Conservation (phyloP, 2,113 vertebrate species). For the Mixornis gularis region DNA sequence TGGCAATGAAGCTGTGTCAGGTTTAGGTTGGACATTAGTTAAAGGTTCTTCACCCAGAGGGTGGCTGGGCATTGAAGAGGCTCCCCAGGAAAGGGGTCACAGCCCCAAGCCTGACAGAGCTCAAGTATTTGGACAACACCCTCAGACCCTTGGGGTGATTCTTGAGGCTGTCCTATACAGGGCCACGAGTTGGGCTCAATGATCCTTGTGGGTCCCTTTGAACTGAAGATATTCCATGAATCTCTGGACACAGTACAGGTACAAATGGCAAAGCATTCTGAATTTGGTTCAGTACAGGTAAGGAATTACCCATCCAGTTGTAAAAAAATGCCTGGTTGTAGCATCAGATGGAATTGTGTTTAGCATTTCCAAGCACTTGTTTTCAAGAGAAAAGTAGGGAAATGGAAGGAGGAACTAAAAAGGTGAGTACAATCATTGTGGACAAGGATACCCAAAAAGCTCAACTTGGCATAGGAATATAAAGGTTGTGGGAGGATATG, state of each 20-base stretch:
- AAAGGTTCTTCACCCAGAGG: background rate
- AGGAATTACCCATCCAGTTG: background rate
- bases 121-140: background rate
- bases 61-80: background rate
- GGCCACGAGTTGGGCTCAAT: accelerated
- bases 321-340: background rate
- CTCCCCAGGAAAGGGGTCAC: background rate
- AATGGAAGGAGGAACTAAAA: background rate
- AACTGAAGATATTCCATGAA: background rate
- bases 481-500: background rate
- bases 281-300: background rate
- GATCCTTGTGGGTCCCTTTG: background rate
- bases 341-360: background rate
- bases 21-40: background rate
- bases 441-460: background rate
- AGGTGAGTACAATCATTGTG: accelerated
- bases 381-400: background rate
- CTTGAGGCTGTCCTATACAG: background rate
- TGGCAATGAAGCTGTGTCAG: background rate
- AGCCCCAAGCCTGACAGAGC: background rate
- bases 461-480: background rate
- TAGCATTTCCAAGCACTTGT: background rate
- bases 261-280: background rate
- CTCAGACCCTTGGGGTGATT: background rate
- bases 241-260: too few species aligned